Conservation (phyloP, 2,888 invertebrate species). For the Chrysodeixis includens region DNA sequence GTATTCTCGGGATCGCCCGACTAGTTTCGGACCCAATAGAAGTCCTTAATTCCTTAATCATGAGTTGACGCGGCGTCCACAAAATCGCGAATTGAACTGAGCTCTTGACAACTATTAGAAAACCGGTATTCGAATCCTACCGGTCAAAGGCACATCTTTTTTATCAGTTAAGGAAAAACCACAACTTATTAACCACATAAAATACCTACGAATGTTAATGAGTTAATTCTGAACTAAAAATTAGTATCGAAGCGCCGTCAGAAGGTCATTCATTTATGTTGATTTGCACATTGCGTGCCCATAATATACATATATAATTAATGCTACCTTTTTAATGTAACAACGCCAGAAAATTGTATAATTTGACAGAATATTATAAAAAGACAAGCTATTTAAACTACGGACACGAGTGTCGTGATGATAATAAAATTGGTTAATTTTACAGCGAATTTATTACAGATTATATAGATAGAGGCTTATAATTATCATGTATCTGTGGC, state of each 20-base stretch:
- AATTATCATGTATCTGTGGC: not conserved
- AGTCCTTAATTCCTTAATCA: too few relatives aligned
- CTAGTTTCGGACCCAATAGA: too few relatives aligned
- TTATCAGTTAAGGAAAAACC: not conserved
- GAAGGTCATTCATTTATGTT: conserved; percentile 44
- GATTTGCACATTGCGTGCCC: conserved; percentile 50
- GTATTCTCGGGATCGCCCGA: too few relatives aligned
- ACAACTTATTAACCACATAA: not conserved
- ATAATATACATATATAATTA: conserved; percentile 56
- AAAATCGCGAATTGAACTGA: too few relatives aligned
- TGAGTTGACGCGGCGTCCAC: too few relatives aligned
- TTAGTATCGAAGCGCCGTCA: conserved; percentile 19
- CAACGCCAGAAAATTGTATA: conserved; percentile 47
- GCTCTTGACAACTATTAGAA: too few relatives aligned
- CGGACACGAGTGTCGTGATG: conserved; percentile 24
- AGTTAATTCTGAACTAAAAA: conserved; percentile 28
- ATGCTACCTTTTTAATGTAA: conserved; percentile 35
- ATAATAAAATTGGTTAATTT: conserved; percentile 22
- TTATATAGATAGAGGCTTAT: conserved; percentile 7
- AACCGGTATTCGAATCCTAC: too few relatives aligned
- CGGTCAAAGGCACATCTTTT: not conserved
- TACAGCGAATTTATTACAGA: conserved; percentile 24
- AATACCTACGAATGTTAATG: conserved; percentile 3
- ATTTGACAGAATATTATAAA: conserved; percentile 35
- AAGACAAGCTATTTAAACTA: conserved; percentile 43